These are phyloP conservation scores for Crax fasciolata DNA, from an alignment of 2,797 vertebrate species.

Conservation along the genomic window DNA sequence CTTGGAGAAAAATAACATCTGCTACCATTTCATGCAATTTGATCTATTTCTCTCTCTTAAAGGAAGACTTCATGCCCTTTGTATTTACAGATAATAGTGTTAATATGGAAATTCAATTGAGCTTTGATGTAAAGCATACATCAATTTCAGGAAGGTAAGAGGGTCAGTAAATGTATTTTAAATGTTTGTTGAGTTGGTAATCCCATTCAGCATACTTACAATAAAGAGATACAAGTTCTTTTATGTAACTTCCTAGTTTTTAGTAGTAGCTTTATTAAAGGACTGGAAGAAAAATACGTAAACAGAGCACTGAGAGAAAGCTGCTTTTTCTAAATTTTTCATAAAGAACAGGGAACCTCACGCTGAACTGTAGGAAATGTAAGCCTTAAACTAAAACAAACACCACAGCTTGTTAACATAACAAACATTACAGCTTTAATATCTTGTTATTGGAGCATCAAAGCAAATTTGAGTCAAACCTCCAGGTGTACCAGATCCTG, in stretches of 20 bases:
- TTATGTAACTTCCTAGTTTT: conserved; percentile 28
- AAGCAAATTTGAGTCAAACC: conserved; percentile 1
- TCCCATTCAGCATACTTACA: neutral
- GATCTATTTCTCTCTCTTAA: conserved; percentile 54
- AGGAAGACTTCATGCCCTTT: conserved; percentile 34
- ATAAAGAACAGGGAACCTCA: neutral
- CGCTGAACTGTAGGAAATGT: neutral
- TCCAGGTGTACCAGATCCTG: conserved; percentile 22
- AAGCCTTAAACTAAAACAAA: conserved; percentile 53
- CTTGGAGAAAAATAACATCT: conserved; percentile 63
- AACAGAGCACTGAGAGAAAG: neutral
- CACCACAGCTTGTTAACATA: conserved; percentile 17
- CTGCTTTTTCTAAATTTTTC: neutral
- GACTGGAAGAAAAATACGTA: neutral
- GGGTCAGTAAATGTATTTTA: conserved; percentile 31
- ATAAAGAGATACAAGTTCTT: neutral
- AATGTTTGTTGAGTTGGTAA: conserved; percentile 23
- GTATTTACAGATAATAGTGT: conserved; percentile 50
- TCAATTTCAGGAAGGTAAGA: conserved; percentile 22
- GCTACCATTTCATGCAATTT: conserved; percentile 15
- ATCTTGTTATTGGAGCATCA: conserved; percentile 12
- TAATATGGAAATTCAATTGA: conserved; percentile 59
- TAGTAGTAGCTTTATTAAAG: conserved; percentile 9
- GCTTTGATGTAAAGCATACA: conserved; percentile 8
- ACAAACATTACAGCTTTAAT: conserved; percentile 31